A percentile compares a stretch with the other conserved stretches of the same genome.
Conservation (phyloP, 2,797 vertebrate species). For the Pogonophryne albipinna region DNA sequence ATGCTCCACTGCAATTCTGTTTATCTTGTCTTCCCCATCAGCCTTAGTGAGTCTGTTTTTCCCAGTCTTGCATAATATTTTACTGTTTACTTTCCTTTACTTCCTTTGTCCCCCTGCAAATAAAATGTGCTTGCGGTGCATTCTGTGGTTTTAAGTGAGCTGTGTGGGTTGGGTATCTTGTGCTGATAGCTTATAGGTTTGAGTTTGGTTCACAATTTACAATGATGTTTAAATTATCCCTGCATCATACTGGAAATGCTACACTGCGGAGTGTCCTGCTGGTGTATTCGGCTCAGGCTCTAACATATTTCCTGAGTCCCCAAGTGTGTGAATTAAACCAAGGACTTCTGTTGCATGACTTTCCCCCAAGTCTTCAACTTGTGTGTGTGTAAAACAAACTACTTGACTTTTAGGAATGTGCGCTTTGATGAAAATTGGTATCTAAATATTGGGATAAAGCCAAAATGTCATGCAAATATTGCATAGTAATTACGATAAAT, state of each 20-base stretch:
- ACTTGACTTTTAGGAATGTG: neutral
- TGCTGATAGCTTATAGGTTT: constrained; percentile 16
- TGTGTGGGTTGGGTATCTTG: constrained; percentile 1
- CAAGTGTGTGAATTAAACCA: constrained; percentile 24
- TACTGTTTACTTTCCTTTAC: constrained; percentile 5
- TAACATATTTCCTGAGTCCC: constrained; percentile 11
- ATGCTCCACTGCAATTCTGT: constrained; percentile 12
- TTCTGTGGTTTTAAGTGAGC: constrained; percentile 15
- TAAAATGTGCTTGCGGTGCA: constrained; percentile 30
- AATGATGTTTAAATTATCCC: constrained; percentile 16
- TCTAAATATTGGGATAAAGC: constrained; percentile 1
- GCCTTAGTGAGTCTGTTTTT: neutral
- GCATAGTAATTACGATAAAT: neutral
- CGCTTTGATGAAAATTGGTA: neutral
- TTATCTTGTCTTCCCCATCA: neutral
- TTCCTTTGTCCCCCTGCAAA: neutral
- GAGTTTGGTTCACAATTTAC: constrained; percentile 39
- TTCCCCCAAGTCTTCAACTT: neutral
- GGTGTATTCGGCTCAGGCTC: constrained; percentile 25
- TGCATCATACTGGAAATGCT: constrained; percentile 22
- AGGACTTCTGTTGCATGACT: constrained; percentile 13
- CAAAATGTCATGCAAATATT: neutral
- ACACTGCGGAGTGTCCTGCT: constrained; percentile 12
- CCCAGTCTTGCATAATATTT: constrained; percentile 13
- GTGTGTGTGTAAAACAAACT: constrained; percentile 9